Evolutionary conservation across 2,888 invertebrate species (phyloP), one percentile per base, ranked within the genome.

Genomic region (Macrosiphum euphorbiae): DNA sequence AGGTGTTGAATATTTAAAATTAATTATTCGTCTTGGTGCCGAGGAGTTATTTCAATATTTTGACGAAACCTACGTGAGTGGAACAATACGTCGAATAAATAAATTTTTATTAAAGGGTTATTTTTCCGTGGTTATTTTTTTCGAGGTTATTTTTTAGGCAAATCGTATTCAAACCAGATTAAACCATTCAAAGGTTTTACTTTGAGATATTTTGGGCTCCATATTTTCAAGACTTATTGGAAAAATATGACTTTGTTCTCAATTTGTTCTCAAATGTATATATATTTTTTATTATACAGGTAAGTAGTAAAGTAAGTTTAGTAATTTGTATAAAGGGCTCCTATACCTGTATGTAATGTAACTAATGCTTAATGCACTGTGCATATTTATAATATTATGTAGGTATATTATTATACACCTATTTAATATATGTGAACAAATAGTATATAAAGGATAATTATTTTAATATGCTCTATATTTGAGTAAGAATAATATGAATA

Each of bases 401-500:
- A 55, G 20, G 20, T 35, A 78, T 78, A 20, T 55, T 55, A 35
- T 20, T 78, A 67, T 78, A 41, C 20, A 78, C 35, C 78, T 35
- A 20, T 78, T 35, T 35, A 78, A 8, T 35, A 7, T 41, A 35
- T 78, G 78, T 78, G 35, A 78, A 78, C 20, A 78, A 78, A 78
- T 78, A 20, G 8, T 78, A 78, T 78, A 78, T n/a, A 78, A 7
- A 78, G 35, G 8, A 78, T 35, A 50, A 87, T 50, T 50, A 87
- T 88, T 88, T 52, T 88, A 88, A n/a, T 35, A 52, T 88, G 35
- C 5, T 35, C 26, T 35, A 88, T 88, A 13, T 88, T 88, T 88
- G 52, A 52, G 35, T 88, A 88, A 52, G 88, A 52, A 41, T 88
- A 88, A 88, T 47, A 67, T 24, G 90, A 90, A 90, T 90, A 11